Evolutionary conservation across 64 coral and sea anemone genomes (phyloP).

Genomic region (Porites australiensis): DNA sequence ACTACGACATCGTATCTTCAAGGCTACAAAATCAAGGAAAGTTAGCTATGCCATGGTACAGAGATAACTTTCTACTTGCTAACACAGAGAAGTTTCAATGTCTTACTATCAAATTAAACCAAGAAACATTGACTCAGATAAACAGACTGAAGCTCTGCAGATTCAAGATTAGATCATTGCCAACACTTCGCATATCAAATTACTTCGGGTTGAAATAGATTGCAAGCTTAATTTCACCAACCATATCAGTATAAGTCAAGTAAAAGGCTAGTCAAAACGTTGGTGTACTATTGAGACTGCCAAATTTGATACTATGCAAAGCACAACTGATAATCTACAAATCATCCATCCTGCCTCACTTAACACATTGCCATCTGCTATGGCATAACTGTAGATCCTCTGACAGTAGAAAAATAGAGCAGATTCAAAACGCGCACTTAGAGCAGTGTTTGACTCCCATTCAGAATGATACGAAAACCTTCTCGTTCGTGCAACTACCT

Average conservation of each 20-base stretch:
- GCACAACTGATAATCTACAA: no score
- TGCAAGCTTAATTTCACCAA: conserved; percentile 16
- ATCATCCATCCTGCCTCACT: no score
- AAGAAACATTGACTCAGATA: not conserved
- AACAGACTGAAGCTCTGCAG: no score
- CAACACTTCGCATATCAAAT: no score
- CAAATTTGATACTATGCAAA: no score
- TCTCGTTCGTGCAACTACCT: not conserved
- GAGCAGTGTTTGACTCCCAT: no score
- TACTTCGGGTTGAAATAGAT: conserved; percentile 12
- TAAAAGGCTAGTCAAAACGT: not conserved
- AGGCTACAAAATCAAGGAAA: no score
- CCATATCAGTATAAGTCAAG: conserved; percentile 1
- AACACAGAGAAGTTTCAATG: conserved; percentile 35
- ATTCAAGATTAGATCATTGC: no score
- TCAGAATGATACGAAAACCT: no score
- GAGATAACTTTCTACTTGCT: not conserved
- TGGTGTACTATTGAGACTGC: not conserved
- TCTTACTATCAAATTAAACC: conserved; percentile 32
- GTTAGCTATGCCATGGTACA: no score
- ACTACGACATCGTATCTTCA: no score
- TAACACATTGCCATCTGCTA: conserved; percentile 31
- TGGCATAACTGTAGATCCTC: not conserved
- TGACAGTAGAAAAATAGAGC: conserved; percentile 12
- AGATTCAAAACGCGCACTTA: conserved; percentile 22